phyloP scores from a whole-genome alignment of 2,113 vertebrate species.

The Gallinago undulata region DNA sequence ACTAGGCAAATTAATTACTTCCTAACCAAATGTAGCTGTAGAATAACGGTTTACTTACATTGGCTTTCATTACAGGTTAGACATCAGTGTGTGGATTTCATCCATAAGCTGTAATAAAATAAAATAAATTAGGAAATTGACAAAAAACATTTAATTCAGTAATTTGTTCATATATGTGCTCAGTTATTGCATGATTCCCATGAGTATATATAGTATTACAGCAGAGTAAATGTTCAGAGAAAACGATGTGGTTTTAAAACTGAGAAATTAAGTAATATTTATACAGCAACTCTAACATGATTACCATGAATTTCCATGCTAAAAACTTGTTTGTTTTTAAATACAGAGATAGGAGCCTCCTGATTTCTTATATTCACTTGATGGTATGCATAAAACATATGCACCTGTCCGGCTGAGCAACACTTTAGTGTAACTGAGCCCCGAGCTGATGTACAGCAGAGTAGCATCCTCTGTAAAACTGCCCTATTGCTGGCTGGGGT shows the following conservation, averaged over 20 bases:
- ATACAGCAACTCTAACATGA: background rate
- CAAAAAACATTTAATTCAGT: background rate
- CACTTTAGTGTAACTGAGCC: background rate
- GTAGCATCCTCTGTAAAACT: background rate
- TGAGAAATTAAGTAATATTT: background rate
- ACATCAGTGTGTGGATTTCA: background rate
- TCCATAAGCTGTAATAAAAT: slow-evolving; percentile 44
- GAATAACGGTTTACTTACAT: slow-evolving; percentile 42
- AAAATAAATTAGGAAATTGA: background rate
- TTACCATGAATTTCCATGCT: background rate
- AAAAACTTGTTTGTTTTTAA: background rate
- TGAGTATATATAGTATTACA: background rate
- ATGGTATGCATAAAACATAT: background rate
- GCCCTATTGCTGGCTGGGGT: background rate
- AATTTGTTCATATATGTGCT: background rate
- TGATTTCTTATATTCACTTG: background rate
- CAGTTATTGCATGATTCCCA: background rate
- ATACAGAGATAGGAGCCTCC: background rate
- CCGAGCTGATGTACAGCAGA: background rate
- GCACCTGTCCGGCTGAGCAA: background rate
- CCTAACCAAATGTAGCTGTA: background rate
- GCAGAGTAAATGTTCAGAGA: background rate
- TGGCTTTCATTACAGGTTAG: background rate
- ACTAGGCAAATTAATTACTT: background rate
- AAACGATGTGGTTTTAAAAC: background rate